phyloP scores from a whole-genome alignment of 2,888 invertebrate genomes.

The Rhimphoctona megacephalus region DNA sequence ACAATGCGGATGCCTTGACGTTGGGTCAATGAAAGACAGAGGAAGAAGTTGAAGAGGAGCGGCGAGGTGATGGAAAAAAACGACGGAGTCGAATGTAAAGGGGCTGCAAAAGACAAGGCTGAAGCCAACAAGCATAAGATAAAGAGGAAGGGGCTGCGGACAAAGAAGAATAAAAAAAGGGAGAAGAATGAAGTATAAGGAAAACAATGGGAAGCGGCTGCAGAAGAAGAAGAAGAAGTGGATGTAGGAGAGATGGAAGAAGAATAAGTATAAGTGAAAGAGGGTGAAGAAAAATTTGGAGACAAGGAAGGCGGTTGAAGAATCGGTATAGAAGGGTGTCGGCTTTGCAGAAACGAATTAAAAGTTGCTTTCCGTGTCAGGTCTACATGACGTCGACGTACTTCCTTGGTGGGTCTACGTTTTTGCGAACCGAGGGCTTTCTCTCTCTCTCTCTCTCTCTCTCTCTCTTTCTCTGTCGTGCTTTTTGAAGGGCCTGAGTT shows the following conservation, averaged over 20 bases:
- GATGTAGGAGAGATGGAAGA: constrained; percentile 25
- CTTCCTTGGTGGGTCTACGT: constrained; percentile 62
- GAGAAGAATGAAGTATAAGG: constrained; percentile 15
- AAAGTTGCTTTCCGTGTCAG: constrained; percentile 72
- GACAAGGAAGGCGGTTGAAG: constrained; percentile 33
- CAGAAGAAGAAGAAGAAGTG: background rate
- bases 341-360: constrained; percentile 72
- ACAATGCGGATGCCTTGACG: constrained; percentile 33
- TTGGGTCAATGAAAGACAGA: background rate
- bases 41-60: background rate
- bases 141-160: constrained; percentile 18
- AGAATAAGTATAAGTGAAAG: constrained; percentile 35
- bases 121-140: background rate
- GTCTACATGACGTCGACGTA: constrained; percentile 65
- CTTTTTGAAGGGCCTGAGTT: constrained; percentile 84
- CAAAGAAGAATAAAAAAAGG: constrained; percentile 41
- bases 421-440: constrained; percentile 69
- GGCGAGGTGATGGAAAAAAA: background rate
- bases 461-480: constrained; percentile 17
- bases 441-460: constrained; percentile 53
- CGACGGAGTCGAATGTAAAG: background rate
- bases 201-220: constrained; percentile 27
- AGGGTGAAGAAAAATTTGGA: constrained; percentile 16
- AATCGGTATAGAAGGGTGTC: constrained; percentile 52
- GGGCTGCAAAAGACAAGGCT: constrained; percentile 10